These are phyloP conservation scores for Pocillopora damicornis DNA, from an alignment of 64 coral and sea anemone genomes.

Conservation along the genomic window DNA sequence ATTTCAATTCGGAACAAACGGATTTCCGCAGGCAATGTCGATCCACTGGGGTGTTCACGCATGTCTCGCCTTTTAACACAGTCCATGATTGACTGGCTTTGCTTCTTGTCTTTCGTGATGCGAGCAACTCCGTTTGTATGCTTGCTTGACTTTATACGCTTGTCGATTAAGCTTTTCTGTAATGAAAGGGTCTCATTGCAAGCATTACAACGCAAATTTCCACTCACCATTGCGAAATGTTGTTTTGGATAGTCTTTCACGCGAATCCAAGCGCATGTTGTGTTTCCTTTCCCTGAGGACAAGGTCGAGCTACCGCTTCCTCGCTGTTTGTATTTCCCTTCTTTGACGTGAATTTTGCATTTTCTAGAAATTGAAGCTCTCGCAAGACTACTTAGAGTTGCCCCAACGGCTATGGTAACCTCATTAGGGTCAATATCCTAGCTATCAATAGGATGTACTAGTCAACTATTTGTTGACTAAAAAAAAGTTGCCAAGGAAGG, in stretches of 20 bases:
- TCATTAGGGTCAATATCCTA: conserved; percentile 27
- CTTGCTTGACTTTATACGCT: too few relatives aligned
- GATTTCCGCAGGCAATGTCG: conserved; percentile 54
- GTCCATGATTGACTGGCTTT: conserved; percentile 62
- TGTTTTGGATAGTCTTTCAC: conserved; percentile 59
- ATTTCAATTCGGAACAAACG: conserved; percentile 55
- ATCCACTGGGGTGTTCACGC: conserved; percentile 54
- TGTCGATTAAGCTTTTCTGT: too few relatives aligned
- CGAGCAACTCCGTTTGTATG: conserved; percentile 22
- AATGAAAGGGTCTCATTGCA: too few relatives aligned
- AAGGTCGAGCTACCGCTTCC: conserved; percentile 10
- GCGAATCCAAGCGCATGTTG: conserved; percentile 53
- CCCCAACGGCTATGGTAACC: conserved; percentile 40
- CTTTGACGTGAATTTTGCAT: conserved; percentile 58
- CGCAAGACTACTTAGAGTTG: conserved; percentile 22
- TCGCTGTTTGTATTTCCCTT: conserved; percentile 64
- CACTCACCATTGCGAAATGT: conserved; percentile 1
- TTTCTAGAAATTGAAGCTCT: conserved; percentile 53
- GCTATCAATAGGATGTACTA: not conserved
- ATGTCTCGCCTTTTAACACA: conserved; percentile 42
- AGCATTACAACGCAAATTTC: too few relatives aligned
- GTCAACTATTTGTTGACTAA: not conserved
- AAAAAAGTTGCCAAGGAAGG: conserved; percentile 45
- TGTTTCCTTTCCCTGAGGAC: conserved; percentile 37
- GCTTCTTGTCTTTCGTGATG: conserved; percentile 50